Evolutionary conservation across 2,797 vertebrate genomes (phyloP), one percentile per base, ranked within the genome.

Genomic region (Sebastes itinus): DNA sequence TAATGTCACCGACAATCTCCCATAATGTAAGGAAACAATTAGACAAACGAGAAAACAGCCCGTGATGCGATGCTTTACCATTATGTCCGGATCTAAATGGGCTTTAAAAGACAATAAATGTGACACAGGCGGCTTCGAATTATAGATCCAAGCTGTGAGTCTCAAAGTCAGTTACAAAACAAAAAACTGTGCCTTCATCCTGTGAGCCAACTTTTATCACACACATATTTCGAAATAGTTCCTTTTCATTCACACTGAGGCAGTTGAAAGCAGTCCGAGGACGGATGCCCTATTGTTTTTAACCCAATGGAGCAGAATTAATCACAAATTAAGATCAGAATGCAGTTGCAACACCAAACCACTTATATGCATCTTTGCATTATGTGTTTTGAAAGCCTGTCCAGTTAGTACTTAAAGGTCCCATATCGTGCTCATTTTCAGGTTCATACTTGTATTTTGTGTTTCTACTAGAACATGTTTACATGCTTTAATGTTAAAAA

Each of bases 151-250:
- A n/a, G n/a, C 54, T 7, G 6, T 10, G 7, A 56, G 56, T 32
- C 3, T 56, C 16, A 32, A 18, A 27, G 13, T 23, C 52, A 56
- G 58, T 80, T 80, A 66, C 81, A 81, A 72, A 88, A 77, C 22
- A 72, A 16, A 72, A 59, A 55, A 81, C 65, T 68, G 67, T 55
- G 67, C 6, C 42, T 73, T n/a, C 69, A 42, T 71, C 23, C 11
- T 54, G 20, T 67, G 33, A 75, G 18, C 7, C 35, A 49, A 23
- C 38, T 27, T 38, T 38, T 56, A 63, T 14, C 67, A 66, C 58
- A 13, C 7, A 62, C 18, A 72, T 9, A 78, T 77, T 76, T 79
- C 38, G 30, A 73, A 78, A 78, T 56, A 20, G 71, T 68, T 61
- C 25, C 33, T 75, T 8, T 78, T 66, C 10, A 72, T 55, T 35